Base-by-base conservation (phyloP, 2,797 vertebrate species). In the Tamandua tetradactyla region DNA sequence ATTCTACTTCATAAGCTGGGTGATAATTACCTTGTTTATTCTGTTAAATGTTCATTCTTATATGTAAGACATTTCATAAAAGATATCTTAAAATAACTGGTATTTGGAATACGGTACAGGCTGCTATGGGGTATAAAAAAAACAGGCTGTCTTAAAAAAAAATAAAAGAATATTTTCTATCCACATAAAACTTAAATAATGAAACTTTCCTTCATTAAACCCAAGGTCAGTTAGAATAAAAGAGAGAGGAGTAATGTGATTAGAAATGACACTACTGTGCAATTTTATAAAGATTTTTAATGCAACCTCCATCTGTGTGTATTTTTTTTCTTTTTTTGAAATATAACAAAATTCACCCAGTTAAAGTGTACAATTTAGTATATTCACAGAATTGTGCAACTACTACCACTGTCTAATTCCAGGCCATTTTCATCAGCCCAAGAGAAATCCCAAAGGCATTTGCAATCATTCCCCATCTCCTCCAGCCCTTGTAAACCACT, bases 21-120 rank as follows among this genome's bases (percentile, higher is more conserved):
- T 69, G 32, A 64, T 30, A 93, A 32, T 42, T 47, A 84, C 15
- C 44, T 80, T 62, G 79, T 93, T 94, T 25, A 68, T 74, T 72
- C n/a, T n/a, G n/a, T 87, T 1, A n/a, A 95, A 79, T 83, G 20
- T 84, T 97, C 86, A 84, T 35, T 92, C 61, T 94, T 76, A 62
- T n/a, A 74, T 44, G 2, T 44, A 71, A 76, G 22, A 40, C 81
- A 91, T 49, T 80, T 69, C 72, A 92, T 78, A 78, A 57, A 80
- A 80, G 30, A 0, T 72, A 37, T 30, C 42, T 40, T 55, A 89
- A 81, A 47, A 86, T 93, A 40, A 88, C 55, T 57, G 49, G 32
- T 82, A 78, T 57, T 42, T n/a, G 12, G 61, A 69, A 80, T 69
- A 76, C 0, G 17, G 18, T 55, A 55, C 52, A 72, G 32, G 89